Evolutionary conservation across 2,797 vertebrate genomes (phyloP).

Genomic region (Sparidentex hasta): DNA sequence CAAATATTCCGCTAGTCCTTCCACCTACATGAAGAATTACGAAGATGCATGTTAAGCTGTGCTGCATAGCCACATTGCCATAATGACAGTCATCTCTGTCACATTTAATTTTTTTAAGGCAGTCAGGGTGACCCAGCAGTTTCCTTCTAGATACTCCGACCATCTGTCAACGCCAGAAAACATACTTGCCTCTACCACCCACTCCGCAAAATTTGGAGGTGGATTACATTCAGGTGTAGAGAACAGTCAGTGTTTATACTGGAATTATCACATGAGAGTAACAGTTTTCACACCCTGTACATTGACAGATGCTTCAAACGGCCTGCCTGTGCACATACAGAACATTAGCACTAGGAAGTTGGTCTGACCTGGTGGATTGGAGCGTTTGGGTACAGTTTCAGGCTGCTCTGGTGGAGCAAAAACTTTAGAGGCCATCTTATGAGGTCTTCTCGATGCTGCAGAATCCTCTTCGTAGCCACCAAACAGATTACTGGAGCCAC

Average conservation of each 20-base stretch:
- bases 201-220: conserved; percentile 18
- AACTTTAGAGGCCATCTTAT: conserved; percentile 93
- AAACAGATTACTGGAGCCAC: conserved; percentile 91
- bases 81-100: not conserved
- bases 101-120: not conserved
- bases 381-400: conserved; percentile 86
- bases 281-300: conserved; percentile 61
- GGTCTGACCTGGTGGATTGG: conserved; percentile 94
- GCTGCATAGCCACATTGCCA: not conserved
- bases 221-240: conserved; percentile 11
- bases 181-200: conserved; percentile 1
- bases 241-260: conserved; percentile 19
- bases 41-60: not conserved
- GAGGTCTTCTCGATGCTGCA: conserved; percentile 82
- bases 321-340: conserved; percentile 16
- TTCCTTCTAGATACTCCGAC: not conserved
- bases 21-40: conserved; percentile 87
- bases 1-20: conserved; percentile 96
- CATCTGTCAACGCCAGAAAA: not conserved
- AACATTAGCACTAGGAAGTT: not conserved
- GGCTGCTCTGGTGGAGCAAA: conserved; percentile 89
- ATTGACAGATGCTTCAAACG: conserved; percentile 19
- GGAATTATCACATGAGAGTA: conserved; percentile 35
- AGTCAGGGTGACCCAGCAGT: conserved; percentile 14
- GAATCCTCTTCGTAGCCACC: conserved; percentile 88